Base-by-base conservation (phyloP, 2,797 vertebrate genomes). In the Anisognathus igniventris region DNA sequence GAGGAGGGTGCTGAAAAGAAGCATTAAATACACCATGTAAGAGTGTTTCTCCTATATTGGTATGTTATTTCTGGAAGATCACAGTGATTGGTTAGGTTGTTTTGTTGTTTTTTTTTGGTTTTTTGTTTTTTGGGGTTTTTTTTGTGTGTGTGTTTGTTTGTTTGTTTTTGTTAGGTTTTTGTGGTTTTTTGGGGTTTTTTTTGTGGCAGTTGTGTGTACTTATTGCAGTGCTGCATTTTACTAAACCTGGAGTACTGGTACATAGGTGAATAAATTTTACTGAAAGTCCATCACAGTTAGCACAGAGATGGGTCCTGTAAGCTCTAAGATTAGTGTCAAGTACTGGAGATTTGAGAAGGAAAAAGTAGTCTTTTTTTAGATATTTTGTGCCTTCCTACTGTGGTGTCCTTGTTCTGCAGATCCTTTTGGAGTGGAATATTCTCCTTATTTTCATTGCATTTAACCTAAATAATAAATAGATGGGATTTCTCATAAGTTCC, bases 51-150 rank as follows among this genome's bases (percentile, higher is more conserved):
- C 86, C 44, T 89, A 50, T 96, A 72, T 96, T 94, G 90, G 51
- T 90, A 50, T 96, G 70, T 96, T 97, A 75, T 97, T 97, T 95
- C 97, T 97, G 94, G 96, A 96, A 66, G 17, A 47, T 56, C 27
- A 7, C 18, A 92, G 60, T 20, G 30, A 85, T 89, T 94, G 67
- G 73, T 86, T 95, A 39, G 17, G n/a, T 16, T 44, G 67, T 13
- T 44, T 7, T 8, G 5, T 27, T 27, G 56, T 9, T 37, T 57
- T 40, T 40, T 40, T 56, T 33, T 56, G 6, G 9, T 28, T 60
- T 24, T 35, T 35, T 10, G 39, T 16, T 16, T 16, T 40, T 39
- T 25, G n/a, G n/a, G n/a, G n/a, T 35, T 35, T 35, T 35, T 24
- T 24, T 47, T 14, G 23, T 15, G n/a, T 16, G 7, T 40, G n/a